Evolutionary conservation across 2,888 invertebrate species (phyloP).

Genomic region (Chironomus tentans): DNA sequence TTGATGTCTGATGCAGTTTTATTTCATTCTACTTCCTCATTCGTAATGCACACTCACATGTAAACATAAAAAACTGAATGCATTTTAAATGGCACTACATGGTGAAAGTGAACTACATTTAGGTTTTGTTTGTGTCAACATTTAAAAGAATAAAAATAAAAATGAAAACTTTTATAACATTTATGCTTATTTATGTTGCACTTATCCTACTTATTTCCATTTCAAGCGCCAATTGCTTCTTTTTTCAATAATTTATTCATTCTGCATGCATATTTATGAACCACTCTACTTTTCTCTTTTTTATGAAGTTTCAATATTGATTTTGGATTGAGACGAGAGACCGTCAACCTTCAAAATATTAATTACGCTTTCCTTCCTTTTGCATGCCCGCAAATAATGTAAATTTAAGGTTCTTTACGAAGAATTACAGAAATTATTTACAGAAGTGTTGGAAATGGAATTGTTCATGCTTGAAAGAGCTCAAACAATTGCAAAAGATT

Average conservation of each 20-base stretch:
- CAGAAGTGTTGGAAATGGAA: not conserved
- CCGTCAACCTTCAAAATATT: not conserved
- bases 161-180: not conserved
- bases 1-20: too few relatives aligned
- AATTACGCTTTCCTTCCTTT: not conserved
- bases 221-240: not conserved
- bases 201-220: not conserved
- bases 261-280: constrained; percentile 1
- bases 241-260: not conserved
- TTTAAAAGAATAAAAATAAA: not conserved
- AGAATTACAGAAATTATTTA: not conserved
- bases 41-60: not conserved
- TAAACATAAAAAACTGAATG: not conserved
- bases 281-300: not conserved
- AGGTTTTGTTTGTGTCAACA: not conserved
- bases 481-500: constrained; percentile 5
- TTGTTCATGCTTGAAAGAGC: not conserved
- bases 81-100: not conserved
- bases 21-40: not conserved
- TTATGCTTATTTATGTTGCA: not conserved
- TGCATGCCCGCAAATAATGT: not conserved
- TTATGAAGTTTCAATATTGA: not conserved
- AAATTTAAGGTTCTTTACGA: not conserved
- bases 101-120: not conserved
- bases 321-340: not conserved